Conservation (phyloP, 2,113 vertebrate species). For the Columba janthina region DNA sequence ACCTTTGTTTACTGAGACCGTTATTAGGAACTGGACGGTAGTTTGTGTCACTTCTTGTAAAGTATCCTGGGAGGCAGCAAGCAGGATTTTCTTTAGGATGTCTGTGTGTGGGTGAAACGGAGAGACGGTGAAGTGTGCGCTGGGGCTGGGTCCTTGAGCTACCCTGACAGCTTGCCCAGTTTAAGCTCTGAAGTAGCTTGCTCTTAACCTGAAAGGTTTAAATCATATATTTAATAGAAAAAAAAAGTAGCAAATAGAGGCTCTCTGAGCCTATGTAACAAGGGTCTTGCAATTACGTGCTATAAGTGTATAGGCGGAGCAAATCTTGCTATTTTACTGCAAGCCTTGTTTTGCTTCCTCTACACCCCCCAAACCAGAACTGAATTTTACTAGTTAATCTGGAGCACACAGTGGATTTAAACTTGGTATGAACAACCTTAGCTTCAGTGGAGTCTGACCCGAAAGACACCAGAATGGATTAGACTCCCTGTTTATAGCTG, state of each 20-base stretch:
- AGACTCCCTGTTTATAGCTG: not conserved
- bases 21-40: not conserved
- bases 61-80: not conserved
- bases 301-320: rapidly evolving
- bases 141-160: not conserved
- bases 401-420: not conserved
- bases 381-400: not conserved
- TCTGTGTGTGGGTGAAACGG: rapidly evolving
- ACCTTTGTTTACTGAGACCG: rapidly evolving
- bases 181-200: not conserved
- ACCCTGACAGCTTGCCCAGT: rapidly evolving
- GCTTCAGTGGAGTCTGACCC: not conserved
- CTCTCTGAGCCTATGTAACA: not conserved
- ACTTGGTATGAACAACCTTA: not conserved
- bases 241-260: not conserved
- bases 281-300: not conserved
- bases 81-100: not conserved
- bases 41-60: not conserved
- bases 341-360: not conserved
- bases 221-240: not conserved
- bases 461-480: not conserved
- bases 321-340: not conserved
- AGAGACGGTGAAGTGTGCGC: rapidly evolving
- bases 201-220: not conserved
- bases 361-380: not conserved